These are phyloP conservation scores for Schizopygopsis pylzovi DNA, from an alignment of 2,797 vertebrate genomes.

Conservation along the genomic window DNA sequence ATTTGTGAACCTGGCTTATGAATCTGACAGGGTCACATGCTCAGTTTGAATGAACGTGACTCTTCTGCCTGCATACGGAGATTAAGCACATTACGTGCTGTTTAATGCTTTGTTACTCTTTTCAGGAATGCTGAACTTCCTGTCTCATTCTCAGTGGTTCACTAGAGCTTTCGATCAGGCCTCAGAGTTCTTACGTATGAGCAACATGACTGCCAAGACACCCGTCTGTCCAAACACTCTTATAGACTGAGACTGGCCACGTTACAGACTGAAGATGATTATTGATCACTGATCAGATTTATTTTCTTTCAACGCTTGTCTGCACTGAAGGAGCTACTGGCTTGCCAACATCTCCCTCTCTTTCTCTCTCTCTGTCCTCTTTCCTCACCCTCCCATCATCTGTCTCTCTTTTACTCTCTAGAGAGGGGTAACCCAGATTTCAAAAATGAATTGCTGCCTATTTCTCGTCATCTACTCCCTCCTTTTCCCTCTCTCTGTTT, in stretches of 20 bases:
- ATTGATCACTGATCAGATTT: slow-evolving; percentile 41
- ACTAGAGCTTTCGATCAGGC: background rate
- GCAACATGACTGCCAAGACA: background rate
- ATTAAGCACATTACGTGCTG: background rate
- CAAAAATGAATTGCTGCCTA: slow-evolving; percentile 80
- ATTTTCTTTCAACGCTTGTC: background rate
- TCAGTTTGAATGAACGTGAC: background rate
- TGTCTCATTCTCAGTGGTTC: background rate
- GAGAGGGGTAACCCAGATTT: slow-evolving; percentile 87
- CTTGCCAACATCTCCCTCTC: slow-evolving; percentile 30
- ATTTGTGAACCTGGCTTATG: background rate
- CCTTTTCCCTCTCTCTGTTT: slow-evolving; percentile 65
- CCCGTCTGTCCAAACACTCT: background rate
- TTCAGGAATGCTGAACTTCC: slow-evolving; percentile 4
- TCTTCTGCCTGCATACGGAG: background rate
- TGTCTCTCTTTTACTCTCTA: slow-evolving; percentile 75
- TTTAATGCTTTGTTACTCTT: background rate
- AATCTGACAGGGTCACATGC: background rate
- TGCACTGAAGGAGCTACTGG: background rate
- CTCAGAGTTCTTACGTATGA: background rate
- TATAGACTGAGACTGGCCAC: background rate
- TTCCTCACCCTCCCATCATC: slow-evolving; percentile 61
- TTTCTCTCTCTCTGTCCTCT: slow-evolving; percentile 60
- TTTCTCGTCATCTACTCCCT: slow-evolving; percentile 66
- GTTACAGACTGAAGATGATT: background rate